Evolutionary conservation across 2,888 invertebrate genomes (phyloP), one percentile per base, ranked within the genome.

Genomic region (Cantharis rufa): DNA sequence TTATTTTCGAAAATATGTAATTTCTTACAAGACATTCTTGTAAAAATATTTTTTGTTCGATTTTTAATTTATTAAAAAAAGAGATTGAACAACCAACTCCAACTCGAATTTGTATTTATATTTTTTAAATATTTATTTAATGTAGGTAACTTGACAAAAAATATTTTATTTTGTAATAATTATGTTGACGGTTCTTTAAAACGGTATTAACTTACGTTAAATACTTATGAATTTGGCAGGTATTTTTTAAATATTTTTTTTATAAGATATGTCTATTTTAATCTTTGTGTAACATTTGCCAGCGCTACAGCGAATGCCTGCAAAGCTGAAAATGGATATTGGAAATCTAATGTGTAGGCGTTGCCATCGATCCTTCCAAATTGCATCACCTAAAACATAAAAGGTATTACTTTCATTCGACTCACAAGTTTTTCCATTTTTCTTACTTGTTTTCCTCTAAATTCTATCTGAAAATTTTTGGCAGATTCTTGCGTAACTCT

Each of bases 381-480:
- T 89, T 99, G 99, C 98, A 99, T 98, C 78, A 99, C 99, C 98
- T 99, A 63, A 78, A 74, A 72, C 21, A 15, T 10, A 24, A 66
- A 13, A 13, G 7, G 13, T 66, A 15, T 15, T 18, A 13, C 63
- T 66, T 64, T 18, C 21, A 18, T 21, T 13, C 5, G n/a, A 15
- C 21, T 3, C 16, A 21, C 13, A 15, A n/a, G 24, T 24, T 24
- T 24, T 16, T 63, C 10, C 3, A 63, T 16, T 63, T 63, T 15
- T 10, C 10, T 63, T 7, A 97, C 98, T 93, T 98, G 98, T 89
- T 97, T 97, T 80, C 96, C 97, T 82, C 96, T 93, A 87, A 96
- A 97, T 89, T 98, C 98, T 76, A 99, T 98, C 90, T 99, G 99
- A 88, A 99, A 99, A 90, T 99, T 99, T 89, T 99, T 99, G 15